Evolutionary conservation across 35 echinoderm and acorn worm genomes (phyloP), one percentile per base, ranked within the genome.

Genomic region (Apostichopus japonicus): DNA sequence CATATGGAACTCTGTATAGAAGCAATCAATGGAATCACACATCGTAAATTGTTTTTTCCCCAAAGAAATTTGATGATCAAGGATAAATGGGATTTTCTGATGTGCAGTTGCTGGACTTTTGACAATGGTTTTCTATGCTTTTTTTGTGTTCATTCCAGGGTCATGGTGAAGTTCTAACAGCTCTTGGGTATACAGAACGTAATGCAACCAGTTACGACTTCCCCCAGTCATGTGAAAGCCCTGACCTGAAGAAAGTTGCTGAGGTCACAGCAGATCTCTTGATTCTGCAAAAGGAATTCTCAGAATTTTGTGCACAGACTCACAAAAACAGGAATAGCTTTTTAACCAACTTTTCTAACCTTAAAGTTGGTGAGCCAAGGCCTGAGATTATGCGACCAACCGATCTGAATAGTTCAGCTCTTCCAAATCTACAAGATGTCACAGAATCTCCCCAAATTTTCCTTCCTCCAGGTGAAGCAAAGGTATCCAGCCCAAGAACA

Each of bases 271-370:
- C 86, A 33, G 86, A 89, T 73, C 86, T 89, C 3, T 10, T 89
- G 17, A 51, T 89, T 53, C 51, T 89, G 33, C 86, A 89, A 53
- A 89, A 72, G 86, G 86, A 89, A 89, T 63, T 89, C 9, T 33
- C 56, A 15, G 61, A 89, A 65, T 89, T 89, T 25, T 33, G 23
- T 44, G 17, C 3, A 15, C 86, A 89, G 24, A 72, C 63, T 89
- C 86, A 89, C 16, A 10, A 72, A 8, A 89, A 89, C 62, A 67
- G 51, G 59, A 63, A 89, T 5, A 8, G 86, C 21, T 89, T 89
- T 73, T 51, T 89, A 33, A 67, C 6, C 8, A 53, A 72, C 13
- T 89, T 89, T 33, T 89, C 86, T n/a, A 33, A 61, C 19, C 51
- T 33, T 57, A 11, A 84, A 84, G 54, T 84, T 14, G 17, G 54